Base-by-base conservation (phyloP, 1,140 invertebrate genomes). In the Pachypeltis micranthus region DNA sequence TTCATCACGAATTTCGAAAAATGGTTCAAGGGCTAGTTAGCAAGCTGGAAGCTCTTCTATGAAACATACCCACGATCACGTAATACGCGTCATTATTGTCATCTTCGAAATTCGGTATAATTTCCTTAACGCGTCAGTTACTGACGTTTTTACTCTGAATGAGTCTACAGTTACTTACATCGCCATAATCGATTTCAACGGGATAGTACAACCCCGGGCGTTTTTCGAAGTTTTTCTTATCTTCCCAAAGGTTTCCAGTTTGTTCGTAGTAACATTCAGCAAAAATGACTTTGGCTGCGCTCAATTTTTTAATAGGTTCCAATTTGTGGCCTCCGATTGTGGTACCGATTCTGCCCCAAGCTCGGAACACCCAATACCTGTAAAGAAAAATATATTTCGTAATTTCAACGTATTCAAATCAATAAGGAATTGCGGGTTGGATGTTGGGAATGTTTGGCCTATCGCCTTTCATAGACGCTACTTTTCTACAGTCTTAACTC, bases 331-430 rank as follows among this genome's bases (percentile, higher is more conserved):
- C 84, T 10, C 93, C 95, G 69, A 96, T 91, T 0, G 84, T 88
- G 0, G 95, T 98, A 7, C 96, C 94, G 69, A 97, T 93, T 66
- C 96, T 80, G 21, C 96, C 96, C 96, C 96, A 99, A 0, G 91
- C 81, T 27, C 90, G 81, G 73, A 93, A 96, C 12, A 96, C 67
- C 83, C 84, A 92, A 73, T 82, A 93, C 61, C 85, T 88, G 63
- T 66, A 66, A 65, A 67, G 34, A 44, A 66, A 39, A 57, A 63
- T 51, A 47, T 39, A n/a, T n/a, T n/a, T n/a, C n/a, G n/a, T n/a
- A n/a, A n/a, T n/a, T n/a, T n/a, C n/a, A n/a, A n/a, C n/a, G n/a
- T n/a, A n/a, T n/a, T n/a, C n/a, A n/a, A n/a, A n/a, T n/a, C n/a
- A n/a, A 65, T 54, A 39, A 16, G 31, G 7, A 39, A 39, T 7